Base-by-base conservation (phyloP, 2,888 invertebrate genomes). In the Melipona beecheii region DNA sequence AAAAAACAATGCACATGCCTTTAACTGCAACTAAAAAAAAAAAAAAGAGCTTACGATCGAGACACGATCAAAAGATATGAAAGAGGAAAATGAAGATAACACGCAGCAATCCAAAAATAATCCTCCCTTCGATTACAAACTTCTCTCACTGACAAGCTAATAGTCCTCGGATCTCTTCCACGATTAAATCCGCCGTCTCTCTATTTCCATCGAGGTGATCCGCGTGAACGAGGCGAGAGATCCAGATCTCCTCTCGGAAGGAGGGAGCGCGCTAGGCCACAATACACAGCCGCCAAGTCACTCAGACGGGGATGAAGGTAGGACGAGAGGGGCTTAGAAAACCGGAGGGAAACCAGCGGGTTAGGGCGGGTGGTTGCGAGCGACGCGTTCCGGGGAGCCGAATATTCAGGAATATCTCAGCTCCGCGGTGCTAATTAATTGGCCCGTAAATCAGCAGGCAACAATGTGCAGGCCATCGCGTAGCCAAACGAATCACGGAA, bases 401-500 rank as follows among this genome's bases (percentile, higher is more conserved):
- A 9, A 43, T 43, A 43, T 43, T 43, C 81, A 71, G 82, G 83
- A 89, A 89, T 89, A 89, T 89, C 89, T 86, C 81, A 86, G 89
- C 75, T 82, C 85, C 86, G 81, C 79, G 85, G 89, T 84, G 88
- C 90, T 92, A 94, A 94, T 94, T 94, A 94, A 94, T 94, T 93
- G 93, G 92, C 91, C 92, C 93, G 93, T 94, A 94, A 94, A 94
- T 94, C 93, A 93, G 90, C 91, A 87, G 89, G 75, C 89, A 91
- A 93, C 93, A 93, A 94, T 93, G 92, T 88, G 85, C 17, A 84
- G 84, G 50, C 69, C 73, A 73, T 69, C 82, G 82, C 68, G 72
- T 73, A 77, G 79, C 81, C 81, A 74, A 43, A 71, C 86, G 84
- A 87, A 89, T 90, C 89, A 83, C 86, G 89, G 89, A 87, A 89